phyloP scores from a whole-genome alignment of 2,797 vertebrate genomes.

The Epinephelus coioides region DNA sequence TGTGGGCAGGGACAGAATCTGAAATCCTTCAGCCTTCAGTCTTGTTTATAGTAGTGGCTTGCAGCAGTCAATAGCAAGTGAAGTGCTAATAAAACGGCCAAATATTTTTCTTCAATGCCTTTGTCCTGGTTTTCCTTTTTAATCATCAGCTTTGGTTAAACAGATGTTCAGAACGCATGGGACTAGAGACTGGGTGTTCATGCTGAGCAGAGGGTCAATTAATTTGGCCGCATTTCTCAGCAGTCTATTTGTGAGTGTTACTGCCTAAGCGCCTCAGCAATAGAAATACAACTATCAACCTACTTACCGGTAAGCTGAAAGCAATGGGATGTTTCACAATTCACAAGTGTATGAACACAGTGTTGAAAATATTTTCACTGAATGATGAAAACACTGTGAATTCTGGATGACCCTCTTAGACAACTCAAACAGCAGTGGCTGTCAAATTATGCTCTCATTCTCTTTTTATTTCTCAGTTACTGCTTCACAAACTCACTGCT shows the following conservation, averaged over 20 bases:
- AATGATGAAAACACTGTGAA: not conserved
- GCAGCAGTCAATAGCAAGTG: no score
- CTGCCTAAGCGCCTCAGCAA: not conserved
- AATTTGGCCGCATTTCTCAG: not conserved
- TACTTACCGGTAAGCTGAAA: conserved; percentile 7
- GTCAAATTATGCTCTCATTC: not conserved
- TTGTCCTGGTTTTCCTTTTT: not conserved
- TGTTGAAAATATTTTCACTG: not conserved
- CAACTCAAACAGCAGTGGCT: not conserved
- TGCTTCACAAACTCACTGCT: not conserved
- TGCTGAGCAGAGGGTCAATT: conserved; percentile 31
- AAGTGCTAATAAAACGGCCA: not conserved
- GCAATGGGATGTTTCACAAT: not conserved
- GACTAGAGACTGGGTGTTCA: not conserved
- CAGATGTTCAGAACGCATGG: conserved; percentile 23
- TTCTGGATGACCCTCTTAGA: not conserved
- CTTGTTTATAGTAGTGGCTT: no score
- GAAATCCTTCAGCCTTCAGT: no score
- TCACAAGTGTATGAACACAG: not conserved
- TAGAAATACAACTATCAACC: not conserved
- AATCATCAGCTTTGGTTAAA: conserved; percentile 29
- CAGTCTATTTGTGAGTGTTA: not conserved
- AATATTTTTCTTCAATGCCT: not conserved
- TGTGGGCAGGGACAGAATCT: no score
- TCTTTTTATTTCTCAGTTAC: not conserved